A percentile compares a stretch with the other conserved stretches of the same genome.
These are phyloP conservation scores for Acanthoscelides obtectus DNA, from an alignment of 2,888 invertebrate species.

Conservation along the genomic window DNA sequence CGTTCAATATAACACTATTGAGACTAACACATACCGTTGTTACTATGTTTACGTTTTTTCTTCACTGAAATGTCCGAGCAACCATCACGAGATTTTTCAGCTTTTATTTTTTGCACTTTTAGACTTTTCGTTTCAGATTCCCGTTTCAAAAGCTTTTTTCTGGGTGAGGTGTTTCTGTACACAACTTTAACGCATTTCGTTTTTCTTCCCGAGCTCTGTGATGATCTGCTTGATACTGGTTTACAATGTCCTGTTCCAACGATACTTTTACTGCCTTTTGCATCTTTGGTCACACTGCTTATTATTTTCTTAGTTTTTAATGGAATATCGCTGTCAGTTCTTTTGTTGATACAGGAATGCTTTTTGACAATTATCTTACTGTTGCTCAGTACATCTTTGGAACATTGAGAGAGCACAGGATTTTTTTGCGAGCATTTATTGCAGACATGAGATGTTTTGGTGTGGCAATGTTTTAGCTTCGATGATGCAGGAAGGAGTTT, in stretches of 20 bases:
- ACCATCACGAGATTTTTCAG: neutral
- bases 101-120: neutral
- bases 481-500: conserved; percentile 11
- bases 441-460: neutral
- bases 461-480: conserved; percentile 8
- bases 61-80: neutral
- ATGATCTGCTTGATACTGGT: neutral
- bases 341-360: neutral
- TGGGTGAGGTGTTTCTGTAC: neutral
- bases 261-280: neutral
- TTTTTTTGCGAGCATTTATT: neutral
- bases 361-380: neutral
- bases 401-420: neutral
- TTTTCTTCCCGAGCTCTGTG: neutral
- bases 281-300: conserved; percentile 1
- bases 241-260: neutral
- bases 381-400: neutral
- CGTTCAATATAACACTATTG: too few relatives aligned
- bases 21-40: neutral
- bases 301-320: conserved; percentile 2
- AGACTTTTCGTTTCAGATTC: neutral
- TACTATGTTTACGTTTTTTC: neutral
- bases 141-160: neutral
- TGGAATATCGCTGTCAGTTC: neutral
- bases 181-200: neutral